Conservation (phyloP, 2,888 invertebrate species). For the Lysandra coridon region DNA sequence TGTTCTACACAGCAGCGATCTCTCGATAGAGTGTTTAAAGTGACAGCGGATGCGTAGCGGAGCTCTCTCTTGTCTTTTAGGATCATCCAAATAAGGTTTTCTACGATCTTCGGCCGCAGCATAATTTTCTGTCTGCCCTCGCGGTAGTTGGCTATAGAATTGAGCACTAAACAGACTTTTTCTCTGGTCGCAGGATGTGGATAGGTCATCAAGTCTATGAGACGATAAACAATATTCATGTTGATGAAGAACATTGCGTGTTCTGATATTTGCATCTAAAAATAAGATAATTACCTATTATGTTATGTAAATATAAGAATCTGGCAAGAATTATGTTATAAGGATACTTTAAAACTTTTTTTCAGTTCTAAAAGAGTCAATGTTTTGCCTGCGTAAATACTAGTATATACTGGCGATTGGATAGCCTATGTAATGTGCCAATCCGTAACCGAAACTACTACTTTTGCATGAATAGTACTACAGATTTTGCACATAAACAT, state of each 20-base stretch:
- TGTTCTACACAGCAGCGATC: constrained; percentile 56
- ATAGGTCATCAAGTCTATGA: constrained; percentile 60
- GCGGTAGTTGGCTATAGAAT: constrained; percentile 54
- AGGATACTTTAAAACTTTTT: no score
- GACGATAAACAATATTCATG: constrained; percentile 59
- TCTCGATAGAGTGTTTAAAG: constrained; percentile 55
- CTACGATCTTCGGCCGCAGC: constrained; percentile 52
- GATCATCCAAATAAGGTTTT: constrained; percentile 57
- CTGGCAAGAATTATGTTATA: background rate
- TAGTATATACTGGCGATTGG: no score
- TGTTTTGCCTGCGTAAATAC: no score
- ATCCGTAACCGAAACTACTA: no score
- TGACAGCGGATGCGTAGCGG: constrained; percentile 63
- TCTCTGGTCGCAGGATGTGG: constrained; percentile 62
- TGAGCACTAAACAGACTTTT: constrained; percentile 61
- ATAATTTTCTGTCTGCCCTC: constrained; percentile 61
- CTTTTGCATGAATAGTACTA: no score
- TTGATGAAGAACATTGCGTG: constrained; percentile 62
- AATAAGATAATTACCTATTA: constrained; percentile 26
- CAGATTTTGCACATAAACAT: no score
- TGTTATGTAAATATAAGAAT: background rate
- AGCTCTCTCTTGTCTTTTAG: constrained; percentile 66
- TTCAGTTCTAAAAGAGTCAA: no score
- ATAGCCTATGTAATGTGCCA: no score
- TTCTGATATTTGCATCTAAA: constrained; percentile 68